Conservation (phyloP, 2,113 vertebrate genomes). For the Thalassoma bifasciatum region DNA sequence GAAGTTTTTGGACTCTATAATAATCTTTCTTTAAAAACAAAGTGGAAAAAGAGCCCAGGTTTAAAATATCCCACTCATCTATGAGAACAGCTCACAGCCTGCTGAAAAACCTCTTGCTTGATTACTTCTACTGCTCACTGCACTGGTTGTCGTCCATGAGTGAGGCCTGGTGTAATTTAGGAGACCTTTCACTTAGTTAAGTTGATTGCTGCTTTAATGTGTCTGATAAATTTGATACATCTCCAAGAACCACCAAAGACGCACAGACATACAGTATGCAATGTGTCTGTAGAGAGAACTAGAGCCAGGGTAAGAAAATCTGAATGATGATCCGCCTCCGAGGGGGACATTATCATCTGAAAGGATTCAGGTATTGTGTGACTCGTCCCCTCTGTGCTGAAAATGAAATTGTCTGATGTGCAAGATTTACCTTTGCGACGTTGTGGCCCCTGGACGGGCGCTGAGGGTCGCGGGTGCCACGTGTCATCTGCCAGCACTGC, state of each 20-base stretch:
- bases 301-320: constrained; percentile 21
- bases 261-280: neutral
- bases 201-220: too few relatives aligned
- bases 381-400: constrained; percentile 85
- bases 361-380: constrained; percentile 85
- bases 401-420: constrained; percentile 91
- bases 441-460: constrained; percentile 79
- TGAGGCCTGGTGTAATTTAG: too few relatives aligned
- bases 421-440: constrained; percentile 86
- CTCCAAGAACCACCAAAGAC: neutral
- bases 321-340: constrained; percentile 79
- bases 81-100: too few relatives aligned
- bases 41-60: too few relatives aligned
- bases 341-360: constrained; percentile 86
- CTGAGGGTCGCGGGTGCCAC: constrained; percentile 83
- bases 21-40: too few relatives aligned
- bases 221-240: neutral
- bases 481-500: constrained; percentile 86
- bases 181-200: too few relatives aligned
- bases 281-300: constrained; percentile 25
- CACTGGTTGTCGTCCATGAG: too few relatives aligned
- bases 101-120: too few relatives aligned
- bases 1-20: too few relatives aligned
- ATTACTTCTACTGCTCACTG: too few relatives aligned
- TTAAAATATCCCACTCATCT: too few relatives aligned